Base-by-base conservation (phyloP, 2,888 invertebrate genomes). In the Lordiphosa fenestrarum region DNA sequence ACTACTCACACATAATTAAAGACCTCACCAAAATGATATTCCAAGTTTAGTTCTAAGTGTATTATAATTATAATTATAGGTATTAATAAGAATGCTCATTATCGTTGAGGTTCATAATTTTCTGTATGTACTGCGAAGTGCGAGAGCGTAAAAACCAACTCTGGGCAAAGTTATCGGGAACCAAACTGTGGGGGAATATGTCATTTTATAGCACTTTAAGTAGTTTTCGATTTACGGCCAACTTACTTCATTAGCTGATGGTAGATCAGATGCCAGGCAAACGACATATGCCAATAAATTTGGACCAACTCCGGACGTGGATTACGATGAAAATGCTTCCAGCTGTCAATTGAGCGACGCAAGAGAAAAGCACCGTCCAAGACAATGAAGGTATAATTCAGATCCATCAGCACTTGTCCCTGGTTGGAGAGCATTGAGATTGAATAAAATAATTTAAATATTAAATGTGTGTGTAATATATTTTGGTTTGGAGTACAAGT, bases 291-390 rank as follows among this genome's bases (percentile, higher is more conserved):
- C 2, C 38, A 23, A 4, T 10, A 51, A 2, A 3, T 12, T 9
- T 25, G 25, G 10, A 1, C 7, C 2, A 6, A 3, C 2, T 7
- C 7, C n/a, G 23, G 5, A 0, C n/a, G 15, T 2, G 6, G 7
- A 0, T 9, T 35, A n/a, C 21, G 19, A 30, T 19, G 13, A 1
- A 48, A n/a, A 21, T 35, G 3, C 19, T 36, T 38, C 58, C 67
- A 66, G 13, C 66, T 66, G 30, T 76, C 60, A 9, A 19, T 4
- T 4, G n/a, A 7, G 10, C 39, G 60, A 6, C 44, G 62, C 1
- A 71, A 50, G 2, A 71, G 37, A 58, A 71, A 73, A 6, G 52
- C 49, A 0, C 64, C 65, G 46, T 69, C 65, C 62, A 69, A 49
- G 0, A 9, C 53, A 5, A 61, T 21, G 12, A 61, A 73, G 5